These are phyloP conservation scores for Drosophila jambulina DNA, from an alignment of 1,140 invertebrate genomes.

Conservation along the genomic window DNA sequence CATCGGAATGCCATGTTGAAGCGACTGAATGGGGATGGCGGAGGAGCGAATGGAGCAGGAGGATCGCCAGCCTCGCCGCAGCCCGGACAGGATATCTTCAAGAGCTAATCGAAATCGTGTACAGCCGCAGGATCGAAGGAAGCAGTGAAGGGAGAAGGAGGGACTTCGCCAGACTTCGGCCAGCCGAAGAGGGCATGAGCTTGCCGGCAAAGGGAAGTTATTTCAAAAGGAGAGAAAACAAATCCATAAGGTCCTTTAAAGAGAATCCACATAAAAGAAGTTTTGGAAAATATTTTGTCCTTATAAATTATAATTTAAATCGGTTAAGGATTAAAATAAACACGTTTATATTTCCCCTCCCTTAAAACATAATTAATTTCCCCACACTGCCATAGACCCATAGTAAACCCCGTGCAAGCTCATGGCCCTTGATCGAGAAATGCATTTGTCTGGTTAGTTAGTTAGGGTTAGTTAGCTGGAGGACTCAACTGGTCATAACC, in stretches of 20 bases:
- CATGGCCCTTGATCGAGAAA: conserved; percentile 14
- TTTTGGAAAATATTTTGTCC: neutral
- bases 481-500: conserved; percentile 21
- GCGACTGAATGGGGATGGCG: conserved; percentile 67
- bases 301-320: neutral
- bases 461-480: conserved; percentile 68
- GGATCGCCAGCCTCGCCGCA: conserved; percentile 57
- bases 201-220: conserved; percentile 22
- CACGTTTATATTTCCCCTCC: rapidly evolving
- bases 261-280: neutral
- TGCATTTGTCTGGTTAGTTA: conserved; percentile 55
- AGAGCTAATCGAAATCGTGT: conserved; percentile 81
- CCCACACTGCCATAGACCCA: neutral
- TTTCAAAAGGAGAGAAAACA: neutral
- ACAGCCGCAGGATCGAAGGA: conserved; percentile 46
- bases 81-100: conserved; percentile 80
- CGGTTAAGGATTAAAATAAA: neutral
- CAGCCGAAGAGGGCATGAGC: conserved; percentile 42
- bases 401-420: conserved; percentile 17
- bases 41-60: conserved; percentile 7
- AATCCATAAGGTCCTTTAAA: neutral
- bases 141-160: neutral
- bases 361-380: neutral
- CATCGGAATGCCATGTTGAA: conserved; percentile 84
- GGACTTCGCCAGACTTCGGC: conserved; percentile 31